Evolutionary conservation across 1,140 invertebrate species (phyloP), one percentile per base, ranked within the genome.

Genomic region (Akabosia matsudoensis): DNA sequence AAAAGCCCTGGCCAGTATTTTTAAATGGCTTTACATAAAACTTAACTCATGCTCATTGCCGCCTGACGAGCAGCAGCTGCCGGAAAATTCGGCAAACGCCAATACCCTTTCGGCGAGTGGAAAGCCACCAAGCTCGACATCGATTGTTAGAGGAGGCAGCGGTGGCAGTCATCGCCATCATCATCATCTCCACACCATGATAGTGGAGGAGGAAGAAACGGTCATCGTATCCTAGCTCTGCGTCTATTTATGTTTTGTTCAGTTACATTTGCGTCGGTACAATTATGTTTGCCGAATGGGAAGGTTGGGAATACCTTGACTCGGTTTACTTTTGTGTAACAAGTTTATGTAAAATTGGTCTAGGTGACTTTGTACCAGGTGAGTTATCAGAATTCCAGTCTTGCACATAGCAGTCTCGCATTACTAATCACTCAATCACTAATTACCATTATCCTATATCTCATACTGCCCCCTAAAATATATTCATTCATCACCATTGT

Each of bases 301-400:
- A 98, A 85, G 89, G 90, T 33, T 98, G 96, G 96, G 90, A 91
- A 45, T 95, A 94, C 82, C 83, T 97, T 16, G 95, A 98, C 84
- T 94, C 95, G 51, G 92, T 93, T 70, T 98, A 98, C 83, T 98
- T 98, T 83, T 98, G 96, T 85, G 93, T 96, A 7, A 95, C 93
- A 0, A 94, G 92, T 82, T 85, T 96, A 10, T 94, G 92, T 80
- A 96, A 95, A 84, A 95, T 97, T 79, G 96, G 97, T 0, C 94
- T 98, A 82, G 97, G 97, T 1, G 97, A 98, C 85, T 95, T 97
- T 83, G 95, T 97, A 0, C 96, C 96, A 0, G 96, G 96, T 1
- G 61, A 67, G 61, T 30, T 67, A 91, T 91, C 0, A 91, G 89
- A 56, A 85, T 86, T 26, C 82, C 82, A 0, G 84, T 84, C 76